Base-by-base conservation (phyloP, 2,113 vertebrate genomes). In the Solenodon paradoxus region DNA sequence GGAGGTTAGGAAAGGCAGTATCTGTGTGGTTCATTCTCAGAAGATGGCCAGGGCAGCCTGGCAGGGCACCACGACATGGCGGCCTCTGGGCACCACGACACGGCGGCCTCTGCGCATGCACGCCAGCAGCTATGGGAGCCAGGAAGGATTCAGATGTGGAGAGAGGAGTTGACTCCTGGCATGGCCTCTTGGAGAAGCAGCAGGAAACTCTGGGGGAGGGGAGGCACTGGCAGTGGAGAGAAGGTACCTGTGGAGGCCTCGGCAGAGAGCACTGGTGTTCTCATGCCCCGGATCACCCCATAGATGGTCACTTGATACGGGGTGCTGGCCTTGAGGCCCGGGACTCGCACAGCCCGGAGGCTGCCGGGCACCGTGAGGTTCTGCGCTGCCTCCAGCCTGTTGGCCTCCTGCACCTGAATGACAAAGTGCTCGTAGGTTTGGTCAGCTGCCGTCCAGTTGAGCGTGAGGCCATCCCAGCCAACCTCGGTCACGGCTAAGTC, bases 391-490 rank as follows among this genome's bases (percentile, higher is more conserved):
- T 98, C 97, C 0, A 99, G 97, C 5, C 95, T 96, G 88, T 98
- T 98, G 16, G 98, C 64, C 45, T 99, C 99, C 64, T 98, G 98
- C 95, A 99, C 98, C 98, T 99, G 99, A 87, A 99, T 77, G 97
- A 99, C 92, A 99, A 99, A 99, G 95, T 86, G 98, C 84, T 99
- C 98, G 97, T 98, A 99, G 88, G 96, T 80, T 75, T 94, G 92
- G 0, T 98, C 98, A 0, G 98, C 97, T 10, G 99, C 88, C 2
- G 98, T 98, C 99, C 99, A 99, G 98, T 98, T 99, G 98, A 99
- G 97, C 97, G 97, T 98, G 98, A 99, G 99, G 97, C 98, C 98
- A 97, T 99, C 98, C 99, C 99, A 99, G 94, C 98, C 98, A 93
- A 98, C 90, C 24, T 99, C 83, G 2, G 99, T 98, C 35, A 99